Evolutionary conservation across 2,797 vertebrate species (phyloP).

Genomic region (Sebastes dallii): DNA sequence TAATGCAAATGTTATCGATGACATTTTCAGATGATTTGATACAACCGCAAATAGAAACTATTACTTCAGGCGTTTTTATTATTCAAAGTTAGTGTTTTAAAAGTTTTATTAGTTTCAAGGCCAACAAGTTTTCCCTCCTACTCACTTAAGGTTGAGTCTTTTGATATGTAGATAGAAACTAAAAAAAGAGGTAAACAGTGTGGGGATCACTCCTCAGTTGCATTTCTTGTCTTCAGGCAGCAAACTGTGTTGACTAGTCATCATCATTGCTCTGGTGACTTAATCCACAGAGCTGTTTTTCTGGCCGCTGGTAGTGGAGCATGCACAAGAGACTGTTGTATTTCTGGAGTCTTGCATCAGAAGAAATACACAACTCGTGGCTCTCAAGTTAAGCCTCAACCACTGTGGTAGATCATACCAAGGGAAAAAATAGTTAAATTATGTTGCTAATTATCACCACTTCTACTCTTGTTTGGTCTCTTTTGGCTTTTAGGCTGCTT

Average conservation of each 20-base stretch:
- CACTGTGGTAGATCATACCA: not conserved
- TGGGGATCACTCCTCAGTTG: slow-evolving; percentile 3
- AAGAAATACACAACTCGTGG: slow-evolving; percentile 25
- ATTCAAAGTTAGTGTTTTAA: not conserved
- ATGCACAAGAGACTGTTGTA: slow-evolving; percentile 49
- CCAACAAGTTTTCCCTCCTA: not conserved
- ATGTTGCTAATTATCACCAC: slow-evolving; percentile 18
- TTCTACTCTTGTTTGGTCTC: slow-evolving; percentile 11
- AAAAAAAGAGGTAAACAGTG: slow-evolving; percentile 33
- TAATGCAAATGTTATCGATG: not conserved
- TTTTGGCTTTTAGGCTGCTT: not conserved
- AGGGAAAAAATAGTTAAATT: not conserved
- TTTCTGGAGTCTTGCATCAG: slow-evolving; percentile 72
- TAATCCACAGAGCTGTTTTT: slow-evolving; percentile 61
- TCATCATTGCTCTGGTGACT: slow-evolving; percentile 51
- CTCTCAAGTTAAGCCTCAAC: slow-evolving; percentile 24
- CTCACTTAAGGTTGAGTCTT: slow-evolving; percentile 18
- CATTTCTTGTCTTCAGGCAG: slow-evolving; percentile 45
- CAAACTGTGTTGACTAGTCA: slow-evolving; percentile 54
- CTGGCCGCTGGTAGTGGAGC: slow-evolving; percentile 53
- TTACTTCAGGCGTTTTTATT: not conserved
- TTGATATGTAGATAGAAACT: slow-evolving; percentile 47
- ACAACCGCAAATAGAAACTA: not conserved
- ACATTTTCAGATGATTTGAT: not conserved
- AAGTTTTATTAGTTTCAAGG: slow-evolving; percentile 27